Percentiles rank a stretch among this genome's conserved stretches.
phyloP scores from a whole-genome alignment of 2,797 vertebrate species.

The Dendrocincla tyrannina region DNA sequence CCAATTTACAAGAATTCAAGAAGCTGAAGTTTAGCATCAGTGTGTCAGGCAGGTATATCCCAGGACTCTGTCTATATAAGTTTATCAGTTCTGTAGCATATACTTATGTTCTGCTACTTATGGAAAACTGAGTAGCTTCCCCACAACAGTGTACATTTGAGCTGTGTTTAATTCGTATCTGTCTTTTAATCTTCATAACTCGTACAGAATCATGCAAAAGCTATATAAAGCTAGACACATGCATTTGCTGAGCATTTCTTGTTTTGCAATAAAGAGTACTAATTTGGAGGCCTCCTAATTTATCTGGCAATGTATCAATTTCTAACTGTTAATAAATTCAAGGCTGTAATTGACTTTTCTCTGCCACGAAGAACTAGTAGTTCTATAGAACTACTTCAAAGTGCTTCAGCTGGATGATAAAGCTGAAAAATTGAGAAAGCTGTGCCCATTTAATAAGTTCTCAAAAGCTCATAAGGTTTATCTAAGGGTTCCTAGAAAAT shows the following conservation, averaged over 20 bases:
- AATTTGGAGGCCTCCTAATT: background rate
- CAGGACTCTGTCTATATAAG: background rate
- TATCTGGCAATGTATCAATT: background rate
- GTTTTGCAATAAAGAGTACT: background rate
- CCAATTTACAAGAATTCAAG: background rate
- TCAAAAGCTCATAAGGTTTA: conserved; percentile 13
- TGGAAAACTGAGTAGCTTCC: background rate
- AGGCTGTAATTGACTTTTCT: background rate
- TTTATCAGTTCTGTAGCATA: background rate
- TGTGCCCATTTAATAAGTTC: background rate
- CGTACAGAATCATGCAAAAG: background rate
- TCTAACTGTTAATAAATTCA: background rate
- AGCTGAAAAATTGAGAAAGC: conserved; percentile 7
- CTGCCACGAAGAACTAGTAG: background rate
- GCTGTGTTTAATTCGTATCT: background rate
- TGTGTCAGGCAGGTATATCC: background rate
- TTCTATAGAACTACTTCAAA: conserved; percentile 1
- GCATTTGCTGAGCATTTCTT: background rate
- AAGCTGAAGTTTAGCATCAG: background rate
- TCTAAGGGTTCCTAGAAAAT: conserved; percentile 19
- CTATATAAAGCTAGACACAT: background rate
- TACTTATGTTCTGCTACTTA: background rate
- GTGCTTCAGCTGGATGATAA: background rate
- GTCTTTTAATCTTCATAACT: background rate
- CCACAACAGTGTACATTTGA: background rate